These are phyloP conservation scores for Nemotelus pantherinus DNA, from an alignment of 2,888 invertebrate species.

Conservation along the genomic window DNA sequence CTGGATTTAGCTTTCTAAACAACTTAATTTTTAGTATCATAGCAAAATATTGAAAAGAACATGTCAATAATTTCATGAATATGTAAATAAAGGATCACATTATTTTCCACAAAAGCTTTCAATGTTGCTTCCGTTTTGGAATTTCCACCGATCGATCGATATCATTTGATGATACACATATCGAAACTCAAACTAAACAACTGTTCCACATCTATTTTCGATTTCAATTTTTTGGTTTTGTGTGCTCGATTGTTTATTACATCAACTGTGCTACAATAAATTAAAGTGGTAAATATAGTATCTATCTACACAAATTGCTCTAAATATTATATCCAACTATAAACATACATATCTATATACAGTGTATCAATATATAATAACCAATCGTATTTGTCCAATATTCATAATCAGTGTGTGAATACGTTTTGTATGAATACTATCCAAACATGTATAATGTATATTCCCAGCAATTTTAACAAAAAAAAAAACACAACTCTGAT, in stretches of 20 bases:
- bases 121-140: neutral
- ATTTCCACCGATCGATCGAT: neutral
- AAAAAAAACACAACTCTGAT: neutral
- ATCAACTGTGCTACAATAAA: conserved; percentile 20
- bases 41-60: too few species aligned
- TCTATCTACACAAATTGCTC: conserved; percentile 1
- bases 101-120: conserved; percentile 1
- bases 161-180: too few species aligned
- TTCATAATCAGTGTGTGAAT: conserved; percentile 1
- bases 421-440: neutral
- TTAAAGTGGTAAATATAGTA: neutral
- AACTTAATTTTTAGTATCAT: too few species aligned
- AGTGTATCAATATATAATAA: neutral
- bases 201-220: too few species aligned
- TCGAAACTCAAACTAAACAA: too few species aligned
- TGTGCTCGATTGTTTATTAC: conserved; percentile 50
- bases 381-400: neutral
- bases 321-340: conserved; percentile 25
- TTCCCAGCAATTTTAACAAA: conserved; percentile 1
- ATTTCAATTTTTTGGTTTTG: conserved; percentile 38
- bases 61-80: too few species aligned
- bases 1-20: too few species aligned
- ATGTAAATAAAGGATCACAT: neutral
- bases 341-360: conserved; percentile 30
- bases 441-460: conserved; percentile 19